Percentiles rank a stretch among this genome's conserved stretches.
Evolutionary conservation across 2,113 vertebrate genomes (phyloP).

Genomic region (Alexandromys fortis): DNA sequence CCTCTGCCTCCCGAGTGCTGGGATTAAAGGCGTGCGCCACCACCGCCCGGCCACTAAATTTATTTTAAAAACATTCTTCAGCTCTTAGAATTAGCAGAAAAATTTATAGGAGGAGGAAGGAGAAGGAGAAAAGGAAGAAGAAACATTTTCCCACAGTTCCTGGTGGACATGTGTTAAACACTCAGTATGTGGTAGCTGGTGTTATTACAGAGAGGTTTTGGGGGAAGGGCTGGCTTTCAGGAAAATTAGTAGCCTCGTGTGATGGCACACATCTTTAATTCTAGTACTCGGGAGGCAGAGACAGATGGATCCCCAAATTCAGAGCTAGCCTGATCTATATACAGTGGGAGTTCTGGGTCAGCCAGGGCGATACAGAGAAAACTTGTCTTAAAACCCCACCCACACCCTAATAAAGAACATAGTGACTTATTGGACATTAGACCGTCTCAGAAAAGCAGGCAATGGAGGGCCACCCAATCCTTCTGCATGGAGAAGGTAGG

Average conservation of each 20-base stretch:
- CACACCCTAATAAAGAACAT: neutral
- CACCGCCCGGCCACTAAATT: neutral
- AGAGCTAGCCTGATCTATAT: neutral
- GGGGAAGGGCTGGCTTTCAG: neutral
- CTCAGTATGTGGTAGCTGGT: neutral
- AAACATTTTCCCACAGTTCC: neutral
- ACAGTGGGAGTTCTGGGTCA: neutral
- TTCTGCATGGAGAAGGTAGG: neutral
- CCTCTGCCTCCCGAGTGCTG: too few relatives aligned
- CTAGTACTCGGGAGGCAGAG: neutral
- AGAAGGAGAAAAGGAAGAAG: neutral
- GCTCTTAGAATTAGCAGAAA: conserved; percentile 19
- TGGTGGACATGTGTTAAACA: neutral
- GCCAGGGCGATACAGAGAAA: neutral
- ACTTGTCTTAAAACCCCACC: neutral
- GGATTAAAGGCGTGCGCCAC: too few relatives aligned
- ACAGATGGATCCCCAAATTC: neutral
- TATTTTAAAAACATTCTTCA: neutral
- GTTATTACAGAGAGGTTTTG: neutral
- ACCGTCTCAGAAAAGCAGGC: neutral
- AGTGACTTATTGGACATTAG: neutral
- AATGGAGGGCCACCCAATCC: neutral
- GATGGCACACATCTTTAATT: neutral
- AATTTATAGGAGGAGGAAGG: neutral
- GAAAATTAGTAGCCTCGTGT: neutral